These are phyloP conservation scores for Dicentrarchus labrax DNA, from an alignment of 2,113 vertebrate species.

Conservation along the genomic window DNA sequence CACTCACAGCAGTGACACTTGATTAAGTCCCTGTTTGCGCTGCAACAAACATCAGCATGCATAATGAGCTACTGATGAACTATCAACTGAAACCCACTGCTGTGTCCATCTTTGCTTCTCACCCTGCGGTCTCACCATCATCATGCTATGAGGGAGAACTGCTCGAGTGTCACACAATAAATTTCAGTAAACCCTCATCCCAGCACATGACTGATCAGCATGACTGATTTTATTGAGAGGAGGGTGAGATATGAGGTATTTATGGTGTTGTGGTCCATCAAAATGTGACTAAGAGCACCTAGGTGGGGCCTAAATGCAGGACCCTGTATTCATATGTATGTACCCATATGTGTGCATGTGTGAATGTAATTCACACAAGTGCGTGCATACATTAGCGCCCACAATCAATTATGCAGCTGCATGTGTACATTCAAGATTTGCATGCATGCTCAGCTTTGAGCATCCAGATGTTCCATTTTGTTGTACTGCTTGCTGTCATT, in stretches of 20 bases:
- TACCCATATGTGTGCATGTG: not conserved
- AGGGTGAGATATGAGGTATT: slow-evolving; percentile 33
- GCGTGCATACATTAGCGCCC: not conserved
- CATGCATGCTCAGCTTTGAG: slow-evolving; percentile 12
- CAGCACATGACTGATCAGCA: slow-evolving; percentile 42
- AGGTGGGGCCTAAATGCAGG: too few species aligned
- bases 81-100: slow-evolving; percentile 14
- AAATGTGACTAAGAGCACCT: slow-evolving; percentile 1
- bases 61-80: slow-evolving; percentile 39
- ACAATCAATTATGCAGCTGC: slow-evolving; percentile 39
- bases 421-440: slow-evolving; percentile 42
- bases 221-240: slow-evolving; percentile 35
- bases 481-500: slow-evolving; percentile 21
- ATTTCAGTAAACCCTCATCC: slow-evolving; percentile 41
- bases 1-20: slow-evolving; percentile 39
- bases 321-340: not conserved
- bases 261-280: slow-evolving; percentile 40
- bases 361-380: not conserved
- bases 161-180: slow-evolving; percentile 26
- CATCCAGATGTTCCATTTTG: slow-evolving; percentile 65
- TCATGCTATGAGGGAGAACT: slow-evolving; percentile 14
- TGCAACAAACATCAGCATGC: slow-evolving; percentile 55
- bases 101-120: slow-evolving; percentile 18
- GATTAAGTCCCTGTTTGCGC: slow-evolving; percentile 58
- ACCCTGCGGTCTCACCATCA: slow-evolving; percentile 1